Evolutionary conservation across 2,113 vertebrate species (phyloP), one percentile per base, ranked within the genome.

Genomic region (Myotis yumanensis): DNA sequence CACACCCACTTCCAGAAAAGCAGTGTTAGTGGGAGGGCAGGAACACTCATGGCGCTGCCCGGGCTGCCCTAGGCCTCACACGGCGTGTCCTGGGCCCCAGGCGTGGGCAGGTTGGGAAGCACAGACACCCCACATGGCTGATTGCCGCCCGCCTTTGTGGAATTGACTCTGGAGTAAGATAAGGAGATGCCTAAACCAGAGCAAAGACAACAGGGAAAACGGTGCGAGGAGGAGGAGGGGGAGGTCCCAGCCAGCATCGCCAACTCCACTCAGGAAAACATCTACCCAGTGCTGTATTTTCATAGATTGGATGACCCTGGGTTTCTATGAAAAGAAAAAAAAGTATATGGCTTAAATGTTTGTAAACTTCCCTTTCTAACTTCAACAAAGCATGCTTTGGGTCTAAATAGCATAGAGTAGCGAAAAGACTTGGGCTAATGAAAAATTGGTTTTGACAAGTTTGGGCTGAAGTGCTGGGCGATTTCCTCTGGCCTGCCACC

Each of bases 1-100:
- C 98, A 98, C 98, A 92, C 98, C 98, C 95, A 98, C 98, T 97
- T 97, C 54, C 88, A 97, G 97, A 98, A 98, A 98, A 98, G 98
- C 96, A 88, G 93, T 96, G 94, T 97, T 97, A 97, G 97, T 96
- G 95, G 97, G 97, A 98, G 97, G 97, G 97, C 96, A 98, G 97
- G 97, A 96, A 96, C 96, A 96, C 96, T 93, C 87, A 30, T 94
- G 97, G 96, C 89, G 94, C 96, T 97, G 95, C 93, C 97, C 94
- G 95, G 93, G 96, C 96, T 95, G 88, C 95, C 86, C 88, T 90
- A 37, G 73, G 90, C 93, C 94, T 92, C 75, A 57, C 20, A 20
- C 84, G 28, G 16, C 69, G 86, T 59, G 43, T 72, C 54, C 43
- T 23, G 66, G 72, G 72, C 86, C 89, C 84, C 71, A 90, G 82